Base-by-base conservation (phyloP, 1,140 invertebrate species). In the Ceratoteleas bidentatus region DNA sequence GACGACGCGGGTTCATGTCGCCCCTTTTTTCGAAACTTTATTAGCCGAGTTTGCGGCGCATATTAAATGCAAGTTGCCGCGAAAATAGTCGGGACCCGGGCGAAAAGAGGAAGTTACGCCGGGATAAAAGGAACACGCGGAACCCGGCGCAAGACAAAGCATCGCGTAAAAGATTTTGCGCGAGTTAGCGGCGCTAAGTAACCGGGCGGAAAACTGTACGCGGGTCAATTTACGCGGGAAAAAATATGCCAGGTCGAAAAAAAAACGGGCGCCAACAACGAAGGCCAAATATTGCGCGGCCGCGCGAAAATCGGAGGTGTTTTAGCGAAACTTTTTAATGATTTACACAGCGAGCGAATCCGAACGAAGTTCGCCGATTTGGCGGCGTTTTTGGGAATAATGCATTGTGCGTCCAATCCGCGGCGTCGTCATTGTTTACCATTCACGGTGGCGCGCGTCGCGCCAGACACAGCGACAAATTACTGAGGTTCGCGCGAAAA, bases 51-150 rank as follows among this genome's bases (percentile, higher is more conserved):
- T 52, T 70, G 24, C 53, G 34, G 24, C 32, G 66, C 56, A 70
- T 52, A 70, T 53, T 70, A 60, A 60, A 70, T 70, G 54, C 52
- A 52, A 60, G 56, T 69, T 69, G 8, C 53, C 24, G 38, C 53
- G 56, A 58, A 69, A 58, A 69, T 69, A 56, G 47, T 4, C 52
- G 50, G 8, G 40, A 45, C 43, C 38, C 45, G 11, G 38, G 33
- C 16, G 62, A 34, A 58, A 58, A 68, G 10, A 58, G 54, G 56
- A 69, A 50, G 45, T 58, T 58, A 50, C 54, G 34, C 15, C 11
- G 6, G 38, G 9, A 45, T 66, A 66, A 66, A 66, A 66, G 52
- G 16, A 66, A 56, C 52, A 54, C 57, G 40, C 45, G 47, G 47
- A 16, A 47, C 11, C 16, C 43, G 16, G 24, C 40, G 10, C 52